Evolutionary conservation across 2,888 invertebrate genomes (phyloP).

Genomic region (Junonia oenone): DNA sequence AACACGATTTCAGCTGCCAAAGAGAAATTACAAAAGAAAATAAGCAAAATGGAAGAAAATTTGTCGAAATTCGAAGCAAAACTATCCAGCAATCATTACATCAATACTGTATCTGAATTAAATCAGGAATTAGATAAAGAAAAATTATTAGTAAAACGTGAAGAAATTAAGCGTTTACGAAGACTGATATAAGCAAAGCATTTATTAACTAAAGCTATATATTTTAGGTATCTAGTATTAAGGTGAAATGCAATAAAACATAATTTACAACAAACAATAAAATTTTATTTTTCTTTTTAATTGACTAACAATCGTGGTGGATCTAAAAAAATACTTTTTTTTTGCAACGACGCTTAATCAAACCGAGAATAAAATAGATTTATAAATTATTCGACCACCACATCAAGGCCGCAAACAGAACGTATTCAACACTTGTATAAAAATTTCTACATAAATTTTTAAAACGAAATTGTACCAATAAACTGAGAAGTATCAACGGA

Average conservation of each 20-base stretch:
- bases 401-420: not conserved
- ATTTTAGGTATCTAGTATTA: not conserved
- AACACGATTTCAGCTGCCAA: slow-evolving; percentile 44
- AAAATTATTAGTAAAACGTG: slow-evolving; percentile 44
- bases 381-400: not conserved
- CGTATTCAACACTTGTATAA: not conserved
- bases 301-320: slow-evolving; percentile 49
- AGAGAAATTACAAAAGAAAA: slow-evolving; percentile 48
- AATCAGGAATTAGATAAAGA: slow-evolving; percentile 46
- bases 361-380: not conserved
- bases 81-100: slow-evolving; percentile 41
- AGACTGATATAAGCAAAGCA: slow-evolving; percentile 43
- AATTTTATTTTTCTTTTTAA: slow-evolving; percentile 40
- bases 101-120: slow-evolving; percentile 41
- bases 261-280: slow-evolving; percentile 47
- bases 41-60: slow-evolving; percentile 48
- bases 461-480: not conserved
- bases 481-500: slow-evolving; percentile 4
- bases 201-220: not conserved
- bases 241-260: slow-evolving; percentile 34
- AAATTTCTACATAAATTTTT: not conserved
- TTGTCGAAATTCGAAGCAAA: slow-evolving; percentile 52
- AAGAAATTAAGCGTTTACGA: slow-evolving; percentile 53
- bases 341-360: not conserved
- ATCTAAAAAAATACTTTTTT: slow-evolving; percentile 29